Evolutionary conservation across 2,888 invertebrate species (phyloP).

Genomic region (Ophioninae sp.): DNA sequence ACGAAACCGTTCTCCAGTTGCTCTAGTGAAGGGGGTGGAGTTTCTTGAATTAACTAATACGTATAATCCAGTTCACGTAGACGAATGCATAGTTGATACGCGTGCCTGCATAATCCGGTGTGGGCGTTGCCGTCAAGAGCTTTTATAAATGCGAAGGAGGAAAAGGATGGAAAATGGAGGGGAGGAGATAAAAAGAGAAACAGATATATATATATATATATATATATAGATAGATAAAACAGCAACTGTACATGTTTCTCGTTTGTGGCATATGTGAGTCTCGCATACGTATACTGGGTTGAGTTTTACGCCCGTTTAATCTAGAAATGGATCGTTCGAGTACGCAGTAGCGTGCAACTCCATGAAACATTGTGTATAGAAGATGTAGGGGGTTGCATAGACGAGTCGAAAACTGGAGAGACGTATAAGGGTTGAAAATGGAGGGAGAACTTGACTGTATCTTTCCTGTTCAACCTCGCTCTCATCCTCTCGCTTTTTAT

Average conservation of each 20-base stretch:
- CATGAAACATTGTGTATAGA: slow-evolving; percentile 63
- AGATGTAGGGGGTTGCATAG: slow-evolving; percentile 43
- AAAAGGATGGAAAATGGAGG: slow-evolving; percentile 12
- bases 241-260: slow-evolving; percentile 36
- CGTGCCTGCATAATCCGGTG: slow-evolving; percentile 3
- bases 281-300: slow-evolving; percentile 55
- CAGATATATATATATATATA: too few species aligned
- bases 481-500: neutral
- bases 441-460: slow-evolving; percentile 37
- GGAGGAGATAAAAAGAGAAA: neutral
- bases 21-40: slow-evolving; percentile 9
- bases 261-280: slow-evolving; percentile 33
- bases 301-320: slow-evolving; percentile 80
- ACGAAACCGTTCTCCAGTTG: slow-evolving; percentile 12
- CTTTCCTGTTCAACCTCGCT: neutral
- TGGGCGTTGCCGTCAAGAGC: slow-evolving; percentile 35
- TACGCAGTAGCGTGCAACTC: slow-evolving; percentile 67
- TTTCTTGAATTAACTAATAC: too few species aligned
- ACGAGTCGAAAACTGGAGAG: slow-evolving; percentile 47
- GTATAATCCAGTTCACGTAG: neutral
- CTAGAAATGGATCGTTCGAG: slow-evolving; percentile 79
- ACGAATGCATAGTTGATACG: slow-evolving; percentile 22
- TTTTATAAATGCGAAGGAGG: slow-evolving; percentile 31
- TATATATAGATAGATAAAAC: too few species aligned
- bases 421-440: slow-evolving; percentile 57